Base-by-base conservation (phyloP, 2,113 vertebrate species). In the Chloropsis hardwickii region DNA sequence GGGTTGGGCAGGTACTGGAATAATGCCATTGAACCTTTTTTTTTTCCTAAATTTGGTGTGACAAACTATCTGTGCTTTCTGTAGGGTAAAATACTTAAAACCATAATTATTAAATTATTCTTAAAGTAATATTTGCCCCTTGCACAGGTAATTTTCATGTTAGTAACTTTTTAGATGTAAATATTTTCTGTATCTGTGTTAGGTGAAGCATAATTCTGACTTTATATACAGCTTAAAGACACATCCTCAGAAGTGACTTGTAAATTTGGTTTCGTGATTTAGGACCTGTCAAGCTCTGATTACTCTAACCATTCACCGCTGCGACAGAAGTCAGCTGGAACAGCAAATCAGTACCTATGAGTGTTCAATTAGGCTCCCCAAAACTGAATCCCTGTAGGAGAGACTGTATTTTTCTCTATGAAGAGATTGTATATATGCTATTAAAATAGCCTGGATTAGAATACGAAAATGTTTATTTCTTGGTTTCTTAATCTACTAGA, bases 211-310 rank as follows among this genome's bases (percentile, higher is more conserved):
- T 81, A 86, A 86, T 92, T 84, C 65, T 31, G 10, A 40, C 50
- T 84, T 86, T 67, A 60, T 33, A 33, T 47, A 62, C 37, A 79
- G 54, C 61, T 94, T 92, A 92, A 90, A 87, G 58, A 67, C 54
- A 64, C 28, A 54, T 90, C 40, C 60, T 91, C 42, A 85, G 58
- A 94, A 94, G 50, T 80, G 66, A 85, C 70, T 97, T 95, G 65
- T 89, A 92, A 95, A 94, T 95, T 95, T 91, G 61, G 39, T 79
- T 92, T 89, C 58, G 78, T 92, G 93, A 91, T 95, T 95, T 94
- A 91, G 62, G 86, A 72, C 62, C 48, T 95, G 78, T 87, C 90
- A 91, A 81, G 53, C 58, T 87, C 70, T 97, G 84, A 79, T 95
- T 95, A 73, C 73, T 81, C 29, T 94, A 84, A 92, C 81, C 35